Evolutionary conservation across 1,140 invertebrate species (phyloP).

Genomic region (Procambarus virginalis): DNA sequence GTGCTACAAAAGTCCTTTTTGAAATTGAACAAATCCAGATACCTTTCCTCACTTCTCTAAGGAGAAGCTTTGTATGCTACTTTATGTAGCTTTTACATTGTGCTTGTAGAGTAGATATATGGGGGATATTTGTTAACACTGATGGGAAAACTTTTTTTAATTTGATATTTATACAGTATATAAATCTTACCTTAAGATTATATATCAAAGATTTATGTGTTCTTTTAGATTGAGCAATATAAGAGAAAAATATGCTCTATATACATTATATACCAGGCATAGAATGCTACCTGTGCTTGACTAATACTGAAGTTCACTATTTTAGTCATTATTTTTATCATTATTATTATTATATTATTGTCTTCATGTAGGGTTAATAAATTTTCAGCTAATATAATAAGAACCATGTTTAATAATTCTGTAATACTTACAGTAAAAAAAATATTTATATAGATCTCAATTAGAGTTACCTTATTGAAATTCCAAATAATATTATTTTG

Average conservation of each 20-base stretch:
- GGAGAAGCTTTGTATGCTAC: slow-evolving; percentile 34
- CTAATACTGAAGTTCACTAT: slow-evolving; percentile 10
- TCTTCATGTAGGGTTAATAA: not conserved
- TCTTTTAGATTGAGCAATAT: slow-evolving; percentile 22
- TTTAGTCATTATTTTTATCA: not conserved
- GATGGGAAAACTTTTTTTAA: slow-evolving; percentile 21
- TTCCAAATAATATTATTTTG: not conserved
- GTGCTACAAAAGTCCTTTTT: slow-evolving; percentile 14
- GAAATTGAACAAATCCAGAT: not conserved
- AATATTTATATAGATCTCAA: slow-evolving; percentile 13
- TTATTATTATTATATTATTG: not conserved
- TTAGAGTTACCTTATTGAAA: not conserved
- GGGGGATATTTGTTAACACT: slow-evolving; percentile 24
- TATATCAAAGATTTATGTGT: slow-evolving; percentile 20
- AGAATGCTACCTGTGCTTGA: slow-evolving; percentile 16
- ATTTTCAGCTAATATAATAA: not conserved
- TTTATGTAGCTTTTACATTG: slow-evolving; percentile 33
- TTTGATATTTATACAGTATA: slow-evolving; percentile 9
- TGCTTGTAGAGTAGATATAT: slow-evolving; percentile 28
- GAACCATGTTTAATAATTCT: not conserved
- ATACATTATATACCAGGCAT: slow-evolving; percentile 2
- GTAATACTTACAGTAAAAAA: slow-evolving; percentile 1
- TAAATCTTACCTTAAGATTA: slow-evolving; percentile 27
- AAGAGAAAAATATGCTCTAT: not conserved
- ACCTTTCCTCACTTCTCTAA: slow-evolving; percentile 8